Percentiles rank a stretch among this genome's conserved stretches.
Evolutionary conservation across 37 sponge, comb jelly and placozoan genomes (phyloP).

Genomic region (Eunapius fragilis): DNA sequence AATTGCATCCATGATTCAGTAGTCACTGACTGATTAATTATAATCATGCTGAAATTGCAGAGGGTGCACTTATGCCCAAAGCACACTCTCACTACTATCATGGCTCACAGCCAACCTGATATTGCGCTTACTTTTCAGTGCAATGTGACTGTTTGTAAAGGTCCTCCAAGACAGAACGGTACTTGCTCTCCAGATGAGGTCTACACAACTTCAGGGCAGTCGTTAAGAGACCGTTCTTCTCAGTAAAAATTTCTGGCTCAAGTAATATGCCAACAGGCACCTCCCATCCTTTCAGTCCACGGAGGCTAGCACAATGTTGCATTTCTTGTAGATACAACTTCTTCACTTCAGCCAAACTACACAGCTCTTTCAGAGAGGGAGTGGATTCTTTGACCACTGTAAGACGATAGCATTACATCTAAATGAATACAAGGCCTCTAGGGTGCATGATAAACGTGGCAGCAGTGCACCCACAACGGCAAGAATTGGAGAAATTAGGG

Average conservation of each 20-base stretch:
- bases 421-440: too few relatives aligned
- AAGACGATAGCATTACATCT: too few relatives aligned
- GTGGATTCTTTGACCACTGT: too few relatives aligned
- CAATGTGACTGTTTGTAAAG: conserved; percentile 2
- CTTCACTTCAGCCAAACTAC: conserved; percentile 2
- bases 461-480: too few relatives aligned
- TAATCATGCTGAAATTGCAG: too few relatives aligned
- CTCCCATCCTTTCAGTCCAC: conserved; percentile 58
- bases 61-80: too few relatives aligned
- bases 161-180: conserved; percentile 18
- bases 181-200: conserved; percentile 50
- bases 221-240: conserved; percentile 61
- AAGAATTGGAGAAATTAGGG: too few relatives aligned
- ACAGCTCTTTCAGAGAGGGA: conserved; percentile 11
- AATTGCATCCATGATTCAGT: too few relatives aligned
- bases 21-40: too few relatives aligned
- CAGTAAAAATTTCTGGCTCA: conserved; percentile 42
- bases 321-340: conserved; percentile 29
- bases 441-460: too few relatives aligned
- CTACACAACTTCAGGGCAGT: conserved; percentile 43
- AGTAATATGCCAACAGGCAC: conserved; percentile 43
- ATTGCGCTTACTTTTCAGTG: too few relatives aligned
- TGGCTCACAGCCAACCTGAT: conserved; percentile 11
- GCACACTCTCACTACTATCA: too few relatives aligned
- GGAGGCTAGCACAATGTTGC: background rate